A percentile compares a stretch with the other conserved stretches of the same genome.
Evolutionary conservation across 2,113 vertebrate genomes (phyloP).

Genomic region (Grus americana): DNA sequence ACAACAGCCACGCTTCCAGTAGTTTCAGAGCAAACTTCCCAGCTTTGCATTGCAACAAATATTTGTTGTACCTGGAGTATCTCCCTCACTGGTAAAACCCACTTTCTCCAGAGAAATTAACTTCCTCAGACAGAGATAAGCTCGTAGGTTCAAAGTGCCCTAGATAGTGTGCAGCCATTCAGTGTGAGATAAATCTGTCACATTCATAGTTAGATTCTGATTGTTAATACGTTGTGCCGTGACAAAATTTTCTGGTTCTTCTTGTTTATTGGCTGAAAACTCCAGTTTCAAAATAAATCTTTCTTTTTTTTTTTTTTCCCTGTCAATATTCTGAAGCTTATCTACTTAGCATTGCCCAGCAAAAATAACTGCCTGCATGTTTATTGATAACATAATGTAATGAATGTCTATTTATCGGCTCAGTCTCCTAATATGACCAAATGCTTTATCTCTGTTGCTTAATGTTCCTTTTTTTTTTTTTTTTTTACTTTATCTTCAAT

Average conservation of each 20-base stretch:
- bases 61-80: not conserved
- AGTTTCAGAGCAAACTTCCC: not conserved
- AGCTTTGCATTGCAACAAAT: not conserved
- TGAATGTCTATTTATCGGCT: not conserved
- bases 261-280: not conserved
- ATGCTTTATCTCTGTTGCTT: not conserved
- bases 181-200: not conserved
- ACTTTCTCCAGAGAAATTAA: not conserved
- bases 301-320: too few species aligned
- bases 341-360: not conserved
- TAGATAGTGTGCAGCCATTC: not conserved
- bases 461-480: not conserved
- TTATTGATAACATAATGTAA: not conserved
- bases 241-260: not conserved
- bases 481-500: not conserved
- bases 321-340: not conserved
- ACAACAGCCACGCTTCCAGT: rapidly evolving
- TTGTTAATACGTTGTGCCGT: not conserved
- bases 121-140: not conserved
- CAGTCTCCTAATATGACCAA: not conserved
- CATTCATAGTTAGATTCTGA: not conserved
- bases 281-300: not conserved
- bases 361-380: not conserved
- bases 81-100: not conserved
- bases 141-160: not conserved